Evolutionary conservation across 1,140 invertebrate species (phyloP), one percentile per base, ranked within the genome.

Genomic region (Pemphigus obesinymphae): DNA sequence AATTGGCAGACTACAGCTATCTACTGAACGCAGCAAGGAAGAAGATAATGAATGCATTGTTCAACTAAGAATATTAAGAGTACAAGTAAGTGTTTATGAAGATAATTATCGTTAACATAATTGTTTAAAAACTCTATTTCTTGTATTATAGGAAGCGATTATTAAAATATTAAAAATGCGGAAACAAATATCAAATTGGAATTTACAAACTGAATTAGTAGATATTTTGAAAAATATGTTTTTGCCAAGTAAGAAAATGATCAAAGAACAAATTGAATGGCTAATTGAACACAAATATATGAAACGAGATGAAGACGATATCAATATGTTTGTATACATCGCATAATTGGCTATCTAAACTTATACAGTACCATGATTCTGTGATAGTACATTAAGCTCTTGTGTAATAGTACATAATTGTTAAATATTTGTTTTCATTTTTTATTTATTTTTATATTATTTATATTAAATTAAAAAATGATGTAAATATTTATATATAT

Each of bases 151-250:
- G 91, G 97, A 99, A 88, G 97, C 96, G n/a, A 97, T 99, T 83
- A 98, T 99, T 83, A 99, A 99, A 88, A 99, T 99, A 81, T 90
- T 99, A 87, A 99, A 99, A 88, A 99, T 98, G 95, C 90, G 97
- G 80, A 99, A 99, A 87, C 91, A 91, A 58, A 96, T 98, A 72
- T 94, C 93, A 23, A 98, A 98, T 87, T 95, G 94, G 68, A 95
- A 97, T 83, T 88, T 99, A 66, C 97, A 99, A 89, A 95, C 95
- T 53, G 97, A 99, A 90, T 89, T 99, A 53, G 94, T 99, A 10
- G 97, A 99, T 89, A 98, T 99, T 87, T 89, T 99, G 73, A 99
- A 98, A 88, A 98, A 99, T 87, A 98, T 99, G 96, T 99, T 99
- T 89, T 88, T 99, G 84, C 98, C 98, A 43, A 97, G 96, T 83